Conservation (phyloP, 1,140 invertebrate genomes). For the Trichonephila clavipes region DNA sequence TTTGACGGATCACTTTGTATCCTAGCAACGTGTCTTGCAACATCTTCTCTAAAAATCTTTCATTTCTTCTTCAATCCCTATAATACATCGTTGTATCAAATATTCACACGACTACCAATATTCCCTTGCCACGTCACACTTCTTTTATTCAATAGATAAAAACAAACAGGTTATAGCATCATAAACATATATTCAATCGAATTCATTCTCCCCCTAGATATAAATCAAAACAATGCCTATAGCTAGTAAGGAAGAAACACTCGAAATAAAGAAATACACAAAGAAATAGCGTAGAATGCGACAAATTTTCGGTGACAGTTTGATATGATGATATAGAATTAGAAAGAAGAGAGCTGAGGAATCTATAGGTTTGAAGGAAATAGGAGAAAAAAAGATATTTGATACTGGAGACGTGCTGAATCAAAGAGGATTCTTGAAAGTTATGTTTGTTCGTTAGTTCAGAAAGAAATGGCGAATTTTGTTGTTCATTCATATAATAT, state of each 20-base stretch:
- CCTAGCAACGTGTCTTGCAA: too few species aligned
- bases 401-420: not conserved
- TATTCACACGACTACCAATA: not conserved
- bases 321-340: constrained; percentile 35
- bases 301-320: constrained; percentile 9
- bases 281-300: not conserved
- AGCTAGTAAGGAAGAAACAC: not conserved
- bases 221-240: not conserved
- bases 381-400: not conserved
- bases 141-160: not conserved
- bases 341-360: not conserved
- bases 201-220: not conserved
- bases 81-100: not conserved
- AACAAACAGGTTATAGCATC: not conserved
- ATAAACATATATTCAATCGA: constrained; percentile 13
- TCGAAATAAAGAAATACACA: not conserved
- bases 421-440: constrained; percentile 24
- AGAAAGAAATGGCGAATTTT: not conserved
- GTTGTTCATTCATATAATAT: not conserved
- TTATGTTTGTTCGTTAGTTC: not conserved
- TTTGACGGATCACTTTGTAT: too few species aligned
- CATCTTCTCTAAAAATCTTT: too few species aligned
- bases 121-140: not conserved
- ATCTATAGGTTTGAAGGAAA: not conserved
- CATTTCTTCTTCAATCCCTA: too few species aligned